Conservation (phyloP, 2,797 vertebrate species). For the Periparus ater region DNA sequence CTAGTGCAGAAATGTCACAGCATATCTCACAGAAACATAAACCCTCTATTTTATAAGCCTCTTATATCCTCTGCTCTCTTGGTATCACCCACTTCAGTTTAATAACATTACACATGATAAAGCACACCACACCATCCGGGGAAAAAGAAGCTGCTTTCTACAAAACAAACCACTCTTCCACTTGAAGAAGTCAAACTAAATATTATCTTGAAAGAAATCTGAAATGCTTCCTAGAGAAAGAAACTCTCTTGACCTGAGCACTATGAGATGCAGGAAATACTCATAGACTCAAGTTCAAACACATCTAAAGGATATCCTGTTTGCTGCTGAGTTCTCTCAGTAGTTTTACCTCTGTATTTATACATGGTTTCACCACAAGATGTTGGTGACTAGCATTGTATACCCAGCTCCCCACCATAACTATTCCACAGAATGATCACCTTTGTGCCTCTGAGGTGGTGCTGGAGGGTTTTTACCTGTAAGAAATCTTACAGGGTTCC, state of each 20-base stretch:
- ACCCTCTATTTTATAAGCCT: neutral
- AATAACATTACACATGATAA: neutral
- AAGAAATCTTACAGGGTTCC: neutral
- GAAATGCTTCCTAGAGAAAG: neutral
- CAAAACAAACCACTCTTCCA: neutral
- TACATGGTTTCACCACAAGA: neutral
- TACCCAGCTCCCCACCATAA: neutral
- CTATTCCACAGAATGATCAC: rapidly evolving
- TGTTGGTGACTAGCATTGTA: neutral
- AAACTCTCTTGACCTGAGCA: neutral
- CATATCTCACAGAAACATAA: neutral
- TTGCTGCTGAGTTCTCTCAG: neutral
- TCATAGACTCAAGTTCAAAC: neutral
- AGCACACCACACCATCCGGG: neutral
- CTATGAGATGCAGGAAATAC: neutral
- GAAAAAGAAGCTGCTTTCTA: neutral
- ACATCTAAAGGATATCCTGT: neutral
- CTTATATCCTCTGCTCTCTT: neutral
- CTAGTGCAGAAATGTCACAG: neutral
- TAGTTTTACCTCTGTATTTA: neutral
- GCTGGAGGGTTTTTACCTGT: neutral
- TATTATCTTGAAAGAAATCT: neutral
- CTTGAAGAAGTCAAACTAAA: neutral
- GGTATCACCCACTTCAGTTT: neutral
- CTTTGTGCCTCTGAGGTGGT: neutral